Conservation (phyloP, 2,888 invertebrate species). For the Epinotia demarniana region DNA sequence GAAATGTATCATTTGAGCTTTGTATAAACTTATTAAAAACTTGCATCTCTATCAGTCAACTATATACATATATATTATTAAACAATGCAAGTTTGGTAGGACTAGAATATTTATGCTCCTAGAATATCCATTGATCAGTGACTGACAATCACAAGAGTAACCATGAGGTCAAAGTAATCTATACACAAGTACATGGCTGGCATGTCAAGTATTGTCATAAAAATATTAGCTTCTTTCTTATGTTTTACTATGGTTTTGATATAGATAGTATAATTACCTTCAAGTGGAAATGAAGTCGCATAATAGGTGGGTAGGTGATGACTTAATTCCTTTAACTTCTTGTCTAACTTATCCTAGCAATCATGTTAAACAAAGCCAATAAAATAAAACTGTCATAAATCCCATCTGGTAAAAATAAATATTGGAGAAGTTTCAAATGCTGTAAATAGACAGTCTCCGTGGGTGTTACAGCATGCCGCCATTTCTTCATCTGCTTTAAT, state of each 20-base stretch:
- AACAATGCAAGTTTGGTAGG: neutral
- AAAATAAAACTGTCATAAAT: conserved; percentile 20
- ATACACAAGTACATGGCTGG: neutral
- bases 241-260: neutral
- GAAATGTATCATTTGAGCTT: neutral
- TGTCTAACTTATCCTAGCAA: neutral
- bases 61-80: neutral
- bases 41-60: neutral
- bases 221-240: neutral
- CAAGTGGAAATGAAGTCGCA: neutral
- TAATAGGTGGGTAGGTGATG: neutral
- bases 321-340: neutral
- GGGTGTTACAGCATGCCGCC: conserved; percentile 12
- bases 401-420: conserved; percentile 22
- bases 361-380: conserved; percentile 5
- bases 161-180: neutral
- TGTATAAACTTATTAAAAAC: neutral
- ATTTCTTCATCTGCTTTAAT: conserved; percentile 20
- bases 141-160: neutral
- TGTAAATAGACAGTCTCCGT: conserved; percentile 23
- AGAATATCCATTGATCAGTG: neutral
- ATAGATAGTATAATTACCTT: neutral
- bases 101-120: neutral
- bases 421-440: conserved; percentile 42
- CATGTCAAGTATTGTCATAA: neutral